Percentiles rank a stretch among this genome's conserved stretches.
Evolutionary conservation across 2,113 vertebrate species (phyloP).

Genomic region (Hemiprocne comata): DNA sequence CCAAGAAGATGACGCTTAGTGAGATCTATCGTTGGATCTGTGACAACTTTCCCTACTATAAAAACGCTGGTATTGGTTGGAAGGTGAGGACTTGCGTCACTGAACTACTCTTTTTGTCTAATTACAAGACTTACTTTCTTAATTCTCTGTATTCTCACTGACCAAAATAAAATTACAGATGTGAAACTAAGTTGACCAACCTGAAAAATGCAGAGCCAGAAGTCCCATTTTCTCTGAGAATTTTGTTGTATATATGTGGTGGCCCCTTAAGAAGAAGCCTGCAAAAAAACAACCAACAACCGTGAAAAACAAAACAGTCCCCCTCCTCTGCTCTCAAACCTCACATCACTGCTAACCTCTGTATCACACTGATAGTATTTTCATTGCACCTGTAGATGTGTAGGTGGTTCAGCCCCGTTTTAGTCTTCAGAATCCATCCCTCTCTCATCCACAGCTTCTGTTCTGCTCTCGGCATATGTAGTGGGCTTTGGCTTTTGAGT

Average conservation of each 20-base stretch:
- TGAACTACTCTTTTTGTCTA: not conserved
- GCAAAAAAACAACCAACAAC: not conserved
- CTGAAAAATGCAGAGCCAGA: not conserved
- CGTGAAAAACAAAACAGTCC: not conserved
- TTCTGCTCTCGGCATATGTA: not conserved
- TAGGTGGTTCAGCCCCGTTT: not conserved
- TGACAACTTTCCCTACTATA: slow-evolving; percentile 93
- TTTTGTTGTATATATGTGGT: not conserved
- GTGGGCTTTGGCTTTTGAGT: not conserved
- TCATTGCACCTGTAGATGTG: not conserved
- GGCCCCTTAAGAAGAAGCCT: not conserved
- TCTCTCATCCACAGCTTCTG: not conserved
- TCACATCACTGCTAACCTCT: not conserved
- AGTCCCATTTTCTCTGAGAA: not conserved
- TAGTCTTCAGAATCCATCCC: not conserved
- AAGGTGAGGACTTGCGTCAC: slow-evolving; percentile 79
- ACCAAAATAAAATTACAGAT: not conserved
- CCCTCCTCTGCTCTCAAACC: not conserved
- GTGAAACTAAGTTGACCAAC: not conserved
- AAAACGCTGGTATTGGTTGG: slow-evolving; percentile 93
- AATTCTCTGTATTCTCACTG: not conserved
- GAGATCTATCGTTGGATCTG: slow-evolving; percentile 99
- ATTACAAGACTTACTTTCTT: not conserved
- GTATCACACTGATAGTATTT: not conserved
- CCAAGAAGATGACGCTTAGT: slow-evolving; percentile 93